Conservation (phyloP, 2,888 invertebrate species). For the Philopedon plagiatum region DNA sequence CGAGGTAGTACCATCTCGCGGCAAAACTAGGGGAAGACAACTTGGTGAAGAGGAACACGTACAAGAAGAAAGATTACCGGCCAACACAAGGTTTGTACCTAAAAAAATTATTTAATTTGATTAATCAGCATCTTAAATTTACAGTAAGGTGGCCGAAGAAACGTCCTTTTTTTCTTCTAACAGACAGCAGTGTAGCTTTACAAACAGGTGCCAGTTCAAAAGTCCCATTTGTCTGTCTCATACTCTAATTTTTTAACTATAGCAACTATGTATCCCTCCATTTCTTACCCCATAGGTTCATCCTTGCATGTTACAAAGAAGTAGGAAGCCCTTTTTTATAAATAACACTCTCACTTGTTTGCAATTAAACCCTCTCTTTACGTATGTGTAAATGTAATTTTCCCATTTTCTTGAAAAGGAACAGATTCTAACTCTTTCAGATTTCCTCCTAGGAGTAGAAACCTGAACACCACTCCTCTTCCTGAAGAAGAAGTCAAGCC, state of each 20-base stretch:
- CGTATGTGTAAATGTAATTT: constrained; percentile 9
- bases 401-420: constrained; percentile 38
- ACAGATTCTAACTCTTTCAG: constrained; percentile 44
- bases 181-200: too few relatives aligned
- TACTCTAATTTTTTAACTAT: too few relatives aligned
- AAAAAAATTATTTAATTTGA: neutral
- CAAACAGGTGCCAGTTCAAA: too few relatives aligned
- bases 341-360: too few relatives aligned
- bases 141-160: too few relatives aligned
- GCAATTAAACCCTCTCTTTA: neutral
- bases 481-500: constrained; percentile 60
- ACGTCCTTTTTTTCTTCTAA: too few relatives aligned
- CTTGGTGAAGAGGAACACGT: constrained; percentile 71
- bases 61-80: constrained; percentile 78
- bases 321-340: too few relatives aligned
- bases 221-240: too few relatives aligned
- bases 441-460: constrained; percentile 71
- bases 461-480: constrained; percentile 71
- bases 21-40: constrained; percentile 59
- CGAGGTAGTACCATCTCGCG: constrained; percentile 74
- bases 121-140: neutral
- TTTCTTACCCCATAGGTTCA: too few relatives aligned
- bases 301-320: too few relatives aligned
- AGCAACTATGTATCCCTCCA: too few relatives aligned
- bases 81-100: constrained; percentile 79